Evolutionary conservation across 2,113 vertebrate species (phyloP), one percentile per base, ranked within the genome.

Genomic region (Cavia porcellus): DNA sequence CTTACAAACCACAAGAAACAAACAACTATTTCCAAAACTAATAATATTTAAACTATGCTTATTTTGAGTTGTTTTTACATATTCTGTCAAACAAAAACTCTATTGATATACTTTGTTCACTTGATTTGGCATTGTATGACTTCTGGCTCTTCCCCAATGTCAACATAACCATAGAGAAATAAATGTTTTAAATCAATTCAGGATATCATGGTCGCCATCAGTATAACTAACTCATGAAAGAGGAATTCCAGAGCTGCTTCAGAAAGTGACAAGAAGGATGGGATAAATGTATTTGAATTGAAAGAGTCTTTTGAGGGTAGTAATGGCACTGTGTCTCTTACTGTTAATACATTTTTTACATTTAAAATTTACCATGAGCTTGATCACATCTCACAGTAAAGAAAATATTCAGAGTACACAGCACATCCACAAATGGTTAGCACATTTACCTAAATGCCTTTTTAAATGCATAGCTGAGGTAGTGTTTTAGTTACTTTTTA

Each of bases 21-120:
- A 75, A 92, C 81, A 89, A 80, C n/a, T 38, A 80, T 87, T 92
- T 89, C 72, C 17, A 61, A 59, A 95, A 92, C 50, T 83, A 96
- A 92, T 88, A 61, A 90, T 79, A 84, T 80, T 82, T 93, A 95
- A 79, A 88, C 85, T 57, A 74, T 68, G 50, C 80, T 94, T 47
- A 92, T 79, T 89, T 84, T 66, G 59, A 77, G 45, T 64, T 90
- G 32, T 64, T 52, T 82, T 89, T 81, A 70, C 25, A 72, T 4
- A 50, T 45, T 50, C 59, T 89, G 38, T 74, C 45, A 79, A 50
- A 50, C 45, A 77, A 50, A 79, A 47, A 32, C 45, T 79, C 14
- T 50, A 28, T 50, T 50, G 14, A 79, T 79, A 15, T 15, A 79
- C 45, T 25, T 50, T 79, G 32, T 30, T 79, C 75, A 47, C 3